Conservation (phyloP, 2,888 invertebrate species). For the Iphiclides podalirius region DNA sequence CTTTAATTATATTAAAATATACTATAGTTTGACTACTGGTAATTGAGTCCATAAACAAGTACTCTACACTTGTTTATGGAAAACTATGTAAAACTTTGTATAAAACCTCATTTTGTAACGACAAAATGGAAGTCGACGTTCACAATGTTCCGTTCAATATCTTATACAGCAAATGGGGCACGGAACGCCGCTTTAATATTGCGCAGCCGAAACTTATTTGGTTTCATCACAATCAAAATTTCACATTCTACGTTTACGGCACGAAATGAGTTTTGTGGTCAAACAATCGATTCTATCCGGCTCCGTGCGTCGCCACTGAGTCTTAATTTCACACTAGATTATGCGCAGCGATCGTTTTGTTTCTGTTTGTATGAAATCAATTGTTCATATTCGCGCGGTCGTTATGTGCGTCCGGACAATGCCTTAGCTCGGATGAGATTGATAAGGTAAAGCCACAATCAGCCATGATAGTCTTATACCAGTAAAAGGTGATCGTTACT, state of each 20-base stretch:
- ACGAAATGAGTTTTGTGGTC: constrained; percentile 74
- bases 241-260: constrained; percentile 50
- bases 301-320: constrained; percentile 42
- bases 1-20: too few species aligned
- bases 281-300: constrained; percentile 55
- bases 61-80: too few species aligned
- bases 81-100: constrained; percentile 1
- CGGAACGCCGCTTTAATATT: constrained; percentile 27
- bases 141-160: constrained; percentile 14
- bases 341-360: constrained; percentile 41
- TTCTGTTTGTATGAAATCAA: constrained; percentile 45
- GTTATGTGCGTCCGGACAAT: neutral
- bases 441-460: neutral
- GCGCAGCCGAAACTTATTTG: constrained; percentile 35
- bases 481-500: too few species aligned
- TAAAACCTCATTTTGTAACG: neutral
- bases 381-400: constrained; percentile 31
- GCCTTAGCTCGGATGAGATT: too few species aligned
- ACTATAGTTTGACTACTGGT: too few species aligned
- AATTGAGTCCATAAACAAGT: too few species aligned
- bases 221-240: constrained; percentile 51
- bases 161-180: constrained; percentile 28
- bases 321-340: constrained; percentile 74
- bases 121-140: constrained; percentile 1
- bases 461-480: neutral